Evolutionary conservation across 2,797 vertebrate species (phyloP).

Genomic region (Eleutherodactylus coqui): DNA sequence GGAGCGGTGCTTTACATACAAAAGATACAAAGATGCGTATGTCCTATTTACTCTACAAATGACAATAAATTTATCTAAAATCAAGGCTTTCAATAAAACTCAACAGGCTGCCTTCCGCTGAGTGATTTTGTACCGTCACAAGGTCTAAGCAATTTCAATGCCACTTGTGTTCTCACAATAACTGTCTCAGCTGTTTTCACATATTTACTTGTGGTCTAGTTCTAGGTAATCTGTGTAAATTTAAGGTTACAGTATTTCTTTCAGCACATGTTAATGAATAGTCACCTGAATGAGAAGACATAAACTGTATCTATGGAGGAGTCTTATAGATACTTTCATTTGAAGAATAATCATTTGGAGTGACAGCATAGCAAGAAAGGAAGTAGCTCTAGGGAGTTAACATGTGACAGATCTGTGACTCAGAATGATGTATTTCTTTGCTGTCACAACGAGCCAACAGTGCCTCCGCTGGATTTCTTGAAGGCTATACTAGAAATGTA

Average conservation of each 20-base stretch:
- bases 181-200: not conserved
- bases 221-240: not conserved
- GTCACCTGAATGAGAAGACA: constrained; percentile 18
- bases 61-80: not conserved
- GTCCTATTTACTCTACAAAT: not conserved
- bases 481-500: constrained; percentile 48
- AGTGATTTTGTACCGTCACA: not conserved
- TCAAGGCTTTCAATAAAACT: not conserved
- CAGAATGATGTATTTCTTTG: constrained; percentile 44
- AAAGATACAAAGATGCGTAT: too few relatives aligned
- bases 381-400: constrained; percentile 43
- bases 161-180: not conserved
- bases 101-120: not conserved
- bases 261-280: not conserved
- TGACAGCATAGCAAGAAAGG: constrained; percentile 29
- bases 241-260: not conserved
- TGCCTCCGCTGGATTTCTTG: constrained; percentile 32
- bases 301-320: constrained; percentile 16
- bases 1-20: not conserved
- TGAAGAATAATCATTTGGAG: constrained; percentile 9
- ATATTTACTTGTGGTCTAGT: not conserved
- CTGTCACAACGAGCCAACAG: constrained; percentile 40
- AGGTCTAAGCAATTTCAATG: not conserved
- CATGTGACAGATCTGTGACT: constrained; percentile 48
- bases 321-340: constrained; percentile 27